A percentile compares a stretch with the other conserved stretches of the same genome.
phyloP scores from a whole-genome alignment of 2,113 vertebrate species.

The Lophotis ruficrista region DNA sequence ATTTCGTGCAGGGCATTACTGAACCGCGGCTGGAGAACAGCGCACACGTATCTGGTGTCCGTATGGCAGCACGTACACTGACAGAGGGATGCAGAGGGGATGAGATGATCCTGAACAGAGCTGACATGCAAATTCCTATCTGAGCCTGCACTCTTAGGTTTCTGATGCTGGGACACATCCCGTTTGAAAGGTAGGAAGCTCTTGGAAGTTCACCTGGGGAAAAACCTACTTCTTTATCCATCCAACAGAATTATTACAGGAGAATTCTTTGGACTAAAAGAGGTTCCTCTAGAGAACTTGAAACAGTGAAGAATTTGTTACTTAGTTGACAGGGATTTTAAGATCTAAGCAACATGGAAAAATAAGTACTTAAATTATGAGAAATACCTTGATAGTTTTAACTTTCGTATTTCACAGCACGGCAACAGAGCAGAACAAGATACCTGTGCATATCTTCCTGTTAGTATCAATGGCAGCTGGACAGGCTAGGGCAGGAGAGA shows the following conservation, averaged over 20 bases:
- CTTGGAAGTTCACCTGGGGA: not conserved
- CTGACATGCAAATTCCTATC: not conserved
- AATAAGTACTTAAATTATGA: not conserved
- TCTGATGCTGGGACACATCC: not conserved
- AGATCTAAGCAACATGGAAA: not conserved
- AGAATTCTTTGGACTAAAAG: not conserved
- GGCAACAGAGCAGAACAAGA: not conserved
- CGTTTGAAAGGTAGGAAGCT: not conserved
- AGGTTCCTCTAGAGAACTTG: not conserved
- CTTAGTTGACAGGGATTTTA: not conserved
- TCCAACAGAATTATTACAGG: not conserved
- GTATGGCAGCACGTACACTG: not conserved
- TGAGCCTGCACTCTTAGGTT: not conserved
- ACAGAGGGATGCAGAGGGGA: not conserved
- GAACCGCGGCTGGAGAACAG: not conserved
- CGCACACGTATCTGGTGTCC: fast-evolving
- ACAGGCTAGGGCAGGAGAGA: not conserved
- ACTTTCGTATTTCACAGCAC: not conserved
- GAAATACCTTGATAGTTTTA: not conserved
- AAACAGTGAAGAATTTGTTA: not conserved
- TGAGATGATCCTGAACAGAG: not conserved
- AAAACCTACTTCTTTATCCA: not conserved
- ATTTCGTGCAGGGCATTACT: not conserved
- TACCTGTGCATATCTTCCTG: not conserved
- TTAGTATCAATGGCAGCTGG: not conserved